A percentile compares a stretch with the other conserved stretches of the same genome.
Conservation (phyloP, 1,140 invertebrate genomes). For the Wasmannia auropunctata region DNA sequence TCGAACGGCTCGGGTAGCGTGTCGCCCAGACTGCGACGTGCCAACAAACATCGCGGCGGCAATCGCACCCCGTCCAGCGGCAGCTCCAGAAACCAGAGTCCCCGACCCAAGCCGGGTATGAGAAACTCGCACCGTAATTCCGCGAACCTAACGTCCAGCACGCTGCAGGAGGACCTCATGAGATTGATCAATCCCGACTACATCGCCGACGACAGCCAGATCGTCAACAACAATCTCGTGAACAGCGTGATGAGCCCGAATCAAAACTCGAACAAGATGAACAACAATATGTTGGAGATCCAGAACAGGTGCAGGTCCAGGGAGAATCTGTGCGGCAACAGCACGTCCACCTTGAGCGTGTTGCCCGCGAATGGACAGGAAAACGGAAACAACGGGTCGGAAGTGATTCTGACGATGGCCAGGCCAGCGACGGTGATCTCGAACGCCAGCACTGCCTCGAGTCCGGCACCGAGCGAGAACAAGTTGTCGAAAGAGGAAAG, state of each 20-base stretch:
- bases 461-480: constrained; percentile 87
- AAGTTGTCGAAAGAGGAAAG: constrained; percentile 87
- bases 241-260: constrained; percentile 68
- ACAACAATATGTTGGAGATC: constrained; percentile 83
- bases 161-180: constrained; percentile 95
- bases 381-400: constrained; percentile 83
- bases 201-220: constrained; percentile 84
- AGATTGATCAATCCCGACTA: constrained; percentile 95
- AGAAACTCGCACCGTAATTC: constrained; percentile 86
- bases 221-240: constrained; percentile 79
- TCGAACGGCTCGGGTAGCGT: constrained; percentile 86
- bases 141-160: constrained; percentile 88
- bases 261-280: constrained; percentile 80
- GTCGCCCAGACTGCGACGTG: constrained; percentile 85
- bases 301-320: constrained; percentile 84
- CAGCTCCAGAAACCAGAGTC: constrained; percentile 88
- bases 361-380: constrained; percentile 80
- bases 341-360: constrained; percentile 80
- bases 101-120: constrained; percentile 85
- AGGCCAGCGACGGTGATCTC: constrained; percentile 90
- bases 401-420: constrained; percentile 90
- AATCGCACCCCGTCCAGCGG: constrained; percentile 83
- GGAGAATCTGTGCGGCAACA: constrained; percentile 86
- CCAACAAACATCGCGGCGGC: constrained; percentile 81
- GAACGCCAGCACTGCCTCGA: constrained; percentile 88